Conservation (phyloP, 2,888 invertebrate species). For the Athripsodes cinereus region DNA sequence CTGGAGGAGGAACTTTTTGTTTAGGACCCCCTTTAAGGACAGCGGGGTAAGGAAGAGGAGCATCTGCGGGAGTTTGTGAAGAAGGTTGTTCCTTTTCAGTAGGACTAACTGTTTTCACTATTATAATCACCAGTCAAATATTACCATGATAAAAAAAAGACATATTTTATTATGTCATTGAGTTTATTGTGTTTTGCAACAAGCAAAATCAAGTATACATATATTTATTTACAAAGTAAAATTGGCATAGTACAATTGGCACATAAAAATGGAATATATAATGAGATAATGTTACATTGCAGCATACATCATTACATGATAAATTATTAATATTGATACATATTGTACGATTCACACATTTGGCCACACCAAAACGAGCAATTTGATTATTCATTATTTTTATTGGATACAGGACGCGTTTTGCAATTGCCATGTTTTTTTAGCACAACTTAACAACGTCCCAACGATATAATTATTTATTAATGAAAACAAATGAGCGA, state of each 20-base stretch:
- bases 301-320: neutral
- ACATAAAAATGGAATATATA: neutral
- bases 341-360: neutral
- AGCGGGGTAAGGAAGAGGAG: constrained; percentile 61
- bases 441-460: constrained; percentile 23
- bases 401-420: constrained; percentile 6
- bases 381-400: neutral
- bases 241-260: neutral
- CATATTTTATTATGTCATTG: neutral
- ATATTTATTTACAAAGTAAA: neutral
- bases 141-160: neutral
- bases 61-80: constrained; percentile 30
- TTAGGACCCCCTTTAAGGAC: constrained; percentile 64
- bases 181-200: neutral
- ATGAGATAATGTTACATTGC: no score
- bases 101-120: constrained; percentile 20
- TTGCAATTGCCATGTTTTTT: constrained; percentile 21
- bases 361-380: neutral
- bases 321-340: neutral
- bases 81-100: constrained; percentile 17
- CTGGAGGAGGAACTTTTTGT: constrained; percentile 79
- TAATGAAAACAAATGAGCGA: neutral
- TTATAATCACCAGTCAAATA: neutral
- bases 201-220: neutral
- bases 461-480: neutral